Evolutionary conservation across 2,888 invertebrate genomes (phyloP), one percentile per base, ranked within the genome.

Genomic region (Callyntrura guangdongensis): DNA sequence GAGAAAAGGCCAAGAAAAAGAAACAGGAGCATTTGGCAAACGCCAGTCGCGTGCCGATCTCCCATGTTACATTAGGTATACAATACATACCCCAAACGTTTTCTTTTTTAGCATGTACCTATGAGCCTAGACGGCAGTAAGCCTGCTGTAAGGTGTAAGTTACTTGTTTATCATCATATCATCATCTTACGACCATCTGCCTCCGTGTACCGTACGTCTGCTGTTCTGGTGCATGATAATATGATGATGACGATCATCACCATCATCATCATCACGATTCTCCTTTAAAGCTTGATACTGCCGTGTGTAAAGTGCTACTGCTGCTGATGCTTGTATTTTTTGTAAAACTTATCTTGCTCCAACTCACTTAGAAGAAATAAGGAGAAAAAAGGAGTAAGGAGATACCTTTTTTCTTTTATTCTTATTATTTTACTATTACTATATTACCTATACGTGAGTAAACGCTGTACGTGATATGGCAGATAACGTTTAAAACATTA

Each of bases 21-120:
- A 83, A 85, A 85, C 53, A 90, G 74, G 74, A 86, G 84, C 93
- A 93, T 93, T 93, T 93, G 93, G 93, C 92, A 93, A 93, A 92
- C 92, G 93, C 90, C 72, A 92, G 92, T 93, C 93, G 93, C 93
- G 93, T 93, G 93, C 91, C 92, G 20, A 64, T 9, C 17, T 17
- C n/a, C 9, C 20, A 22, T 22, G 11, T 64, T 2, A n/a, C n/a
- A 3, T 64, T 17, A 11, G 17, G 64, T n/a, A 53, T 53, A 53
- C 2, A n/a, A n/a, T 56, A 59, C 14, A 59, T 47, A 36, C 36
- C 36, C 36, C 36, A 36, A 56, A 1, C 36, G 6, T 36, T 36
- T 36, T 36, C 36, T 6, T 36, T 36, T 36, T 36, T 36, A 6
- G 36, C 36, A 6, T 36, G 36, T 36, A 36, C 11, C 11, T 22